Base-by-base conservation (phyloP, 2,888 invertebrate genomes). In the Oscheius sp. region DNA sequence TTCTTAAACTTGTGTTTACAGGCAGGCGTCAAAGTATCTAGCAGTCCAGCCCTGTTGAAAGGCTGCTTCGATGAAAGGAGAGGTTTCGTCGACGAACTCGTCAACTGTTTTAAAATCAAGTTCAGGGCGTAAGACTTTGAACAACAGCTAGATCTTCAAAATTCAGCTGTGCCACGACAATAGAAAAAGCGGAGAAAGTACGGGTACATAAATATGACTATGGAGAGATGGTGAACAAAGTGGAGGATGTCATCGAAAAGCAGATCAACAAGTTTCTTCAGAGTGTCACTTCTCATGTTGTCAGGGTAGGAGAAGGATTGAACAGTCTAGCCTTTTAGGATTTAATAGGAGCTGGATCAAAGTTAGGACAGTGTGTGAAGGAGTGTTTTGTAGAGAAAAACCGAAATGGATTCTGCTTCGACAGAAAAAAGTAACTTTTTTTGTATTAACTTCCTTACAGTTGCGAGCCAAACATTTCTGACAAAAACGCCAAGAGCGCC, bases 341-440 rank as follows among this genome's bases (percentile, higher is more conserved):
- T 3, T 65, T 82, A 5, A 71, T 80, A 6, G 71, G 80, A 57
- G 73, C 77, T 5, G 82, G 76, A 14, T 69, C 80, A 8, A 75
- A 82, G 22, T 70, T 82, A 17, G 83, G 80, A 9, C 73, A 71
- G 41, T 83, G 83, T 51, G 80, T 82, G 12, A 83, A 83, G 67
- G 69, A 79, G 20, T 83, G 83, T 61, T 81, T 83, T 68, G 65
- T 81, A 20, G 68, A 80, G 49, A 82, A 82, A 56, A 82, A 83
- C 54, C 56, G 71, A 0, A 69, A 70, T 14, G 81, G 82, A 12
- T 81, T 78, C 45, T 83, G 83, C 49, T 83, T 83, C 59, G 80
- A 80, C 59, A 66, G 72, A 45, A 73, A 73, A 30, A 74, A 74
- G 80, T 81, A 9, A 2, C 17, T 20, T 17, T 45, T 26, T 41